Base-by-base conservation (phyloP, 2,113 vertebrate genomes). In the Apeltes quadracus region DNA sequence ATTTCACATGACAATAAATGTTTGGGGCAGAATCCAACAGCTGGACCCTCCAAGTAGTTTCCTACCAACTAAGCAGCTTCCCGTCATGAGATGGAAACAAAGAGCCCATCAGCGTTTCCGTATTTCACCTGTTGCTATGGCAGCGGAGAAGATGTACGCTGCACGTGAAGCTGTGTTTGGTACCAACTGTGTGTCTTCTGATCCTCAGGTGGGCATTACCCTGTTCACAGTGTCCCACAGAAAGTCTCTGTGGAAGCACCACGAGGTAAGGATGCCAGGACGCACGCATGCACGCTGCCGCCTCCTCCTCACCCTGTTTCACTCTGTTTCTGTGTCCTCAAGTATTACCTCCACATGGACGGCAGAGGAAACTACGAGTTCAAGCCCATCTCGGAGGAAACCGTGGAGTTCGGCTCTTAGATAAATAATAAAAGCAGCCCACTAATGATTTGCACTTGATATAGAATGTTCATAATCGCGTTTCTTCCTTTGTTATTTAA, bases 321-420 rank as follows among this genome's bases (percentile, higher is more conserved):
- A 3, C 53, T 61, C 8, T 71, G 23, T n/a, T n/a, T n/a, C n/a
- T n/a, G n/a, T n/a, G n/a, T 54, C 29, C 1, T 77, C 0, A 61
- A 99, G 97, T 96, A 90, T 87, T 99, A 98, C 56, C 95, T 99
- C 67, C 97, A 96, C 87, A 99, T 99, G 97, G 98, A 99, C 44
- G 97, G 98, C 38, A 94, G 98, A 93, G 97, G 97, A 57, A 96
- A 94, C 91, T 99, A 99, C 2, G 97, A 98, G 63, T 99, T 99
- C 92, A 98, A 97, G 87, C 95, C 94, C 87, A 99, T 99, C 92
- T 98, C 98, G 16, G 93, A 96, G 70, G 97, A 98, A 36, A 99
- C 98, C 0, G 90, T 97, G 62, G 97, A 98, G 90, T 99, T 98
- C 86, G 97, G 98, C 78, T 99, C 98, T 11, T 99, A n/a, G n/a